Conservation (phyloP, 2,797 vertebrate species). For the Pipistrellus pipistrellus region DNA sequence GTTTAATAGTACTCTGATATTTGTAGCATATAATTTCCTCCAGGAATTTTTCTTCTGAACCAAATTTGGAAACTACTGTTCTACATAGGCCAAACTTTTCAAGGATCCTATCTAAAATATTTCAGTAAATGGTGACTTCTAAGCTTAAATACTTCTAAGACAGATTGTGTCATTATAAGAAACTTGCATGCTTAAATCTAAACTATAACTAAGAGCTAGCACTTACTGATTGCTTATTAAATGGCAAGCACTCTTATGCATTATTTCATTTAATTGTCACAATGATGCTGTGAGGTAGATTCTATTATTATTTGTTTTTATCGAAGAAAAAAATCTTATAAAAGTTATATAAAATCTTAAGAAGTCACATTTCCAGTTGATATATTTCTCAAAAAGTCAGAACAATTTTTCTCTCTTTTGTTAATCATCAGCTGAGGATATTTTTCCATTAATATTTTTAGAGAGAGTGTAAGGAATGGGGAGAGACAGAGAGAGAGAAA, state of each 20-base stretch:
- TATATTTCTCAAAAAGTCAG: neutral
- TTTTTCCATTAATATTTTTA: too few species aligned
- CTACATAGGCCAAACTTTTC: neutral
- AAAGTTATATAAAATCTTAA: neutral
- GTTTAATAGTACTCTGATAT: neutral
- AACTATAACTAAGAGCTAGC: slow-evolving; percentile 1
- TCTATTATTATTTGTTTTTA: neutral
- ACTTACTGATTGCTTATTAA: neutral
- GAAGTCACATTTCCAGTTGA: neutral
- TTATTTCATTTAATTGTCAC: slow-evolving; percentile 17
- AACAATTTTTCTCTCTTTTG: neutral
- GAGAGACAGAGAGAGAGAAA: too few species aligned
- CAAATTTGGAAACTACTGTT: neutral
- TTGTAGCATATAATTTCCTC: neutral
- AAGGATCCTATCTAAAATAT: neutral
- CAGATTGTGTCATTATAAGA: neutral
- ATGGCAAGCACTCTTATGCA: neutral
- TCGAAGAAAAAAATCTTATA: neutral
- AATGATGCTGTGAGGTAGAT: neutral
- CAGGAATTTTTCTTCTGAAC: neutral
- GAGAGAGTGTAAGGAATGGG: too few species aligned
- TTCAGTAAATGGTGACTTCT: neutral
- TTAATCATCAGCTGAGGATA: too few species aligned
- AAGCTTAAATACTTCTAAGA: neutral
- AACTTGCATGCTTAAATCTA: neutral